Evolutionary conservation across 2,888 invertebrate genomes (phyloP).

Genomic region (Nemoura dubitans): DNA sequence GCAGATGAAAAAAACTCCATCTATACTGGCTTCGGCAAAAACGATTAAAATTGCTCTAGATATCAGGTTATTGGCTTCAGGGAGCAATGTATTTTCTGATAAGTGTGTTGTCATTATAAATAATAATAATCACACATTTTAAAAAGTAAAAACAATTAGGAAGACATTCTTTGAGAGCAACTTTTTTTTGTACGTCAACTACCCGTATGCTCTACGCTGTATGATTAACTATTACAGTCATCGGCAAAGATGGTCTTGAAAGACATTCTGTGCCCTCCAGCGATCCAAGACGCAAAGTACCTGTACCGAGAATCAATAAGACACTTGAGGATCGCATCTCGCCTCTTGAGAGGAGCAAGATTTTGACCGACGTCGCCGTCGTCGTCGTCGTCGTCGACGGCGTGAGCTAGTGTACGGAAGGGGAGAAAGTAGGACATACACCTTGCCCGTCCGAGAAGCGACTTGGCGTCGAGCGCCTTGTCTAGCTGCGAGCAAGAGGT

Average conservation of each 20-base stretch:
- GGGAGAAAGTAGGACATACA: conserved; percentile 33
- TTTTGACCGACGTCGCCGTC: background rate
- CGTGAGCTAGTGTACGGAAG: background rate
- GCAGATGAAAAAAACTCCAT: background rate
- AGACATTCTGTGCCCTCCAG: background rate
- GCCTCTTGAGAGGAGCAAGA: background rate
- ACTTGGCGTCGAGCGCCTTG: background rate
- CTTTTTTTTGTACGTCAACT: background rate
- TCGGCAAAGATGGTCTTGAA: background rate
- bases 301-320: background rate
- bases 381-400: too few species aligned
- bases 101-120: conserved; percentile 12
- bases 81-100: background rate
- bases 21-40: background rate
- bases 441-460: background rate
- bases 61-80: background rate
- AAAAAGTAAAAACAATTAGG: conserved; percentile 12
- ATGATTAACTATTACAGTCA: too few species aligned
- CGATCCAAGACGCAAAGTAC: background rate
- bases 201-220: background rate
- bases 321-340: background rate
- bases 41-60: conserved; percentile 1
- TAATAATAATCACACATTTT: conserved; percentile 7
- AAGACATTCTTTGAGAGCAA: background rate
- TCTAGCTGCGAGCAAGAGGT: background rate